A percentile compares a stretch with the other conserved stretches of the same genome.
These are phyloP conservation scores for Drosophila quadrilineata DNA, from an alignment of 1,140 invertebrate genomes.

Conservation along the genomic window DNA sequence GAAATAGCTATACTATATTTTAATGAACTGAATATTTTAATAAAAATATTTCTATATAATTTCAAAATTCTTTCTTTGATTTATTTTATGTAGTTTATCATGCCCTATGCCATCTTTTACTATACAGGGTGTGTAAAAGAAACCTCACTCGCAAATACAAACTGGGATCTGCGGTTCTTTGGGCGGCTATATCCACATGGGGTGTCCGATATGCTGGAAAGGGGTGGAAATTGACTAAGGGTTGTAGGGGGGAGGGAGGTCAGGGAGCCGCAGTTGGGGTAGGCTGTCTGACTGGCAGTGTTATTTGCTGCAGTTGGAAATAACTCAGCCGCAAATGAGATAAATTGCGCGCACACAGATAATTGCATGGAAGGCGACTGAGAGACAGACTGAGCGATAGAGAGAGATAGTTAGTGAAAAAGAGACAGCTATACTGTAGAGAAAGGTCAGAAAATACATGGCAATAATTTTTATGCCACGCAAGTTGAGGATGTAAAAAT, in stretches of 20 bases:
- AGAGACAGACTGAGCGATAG: no score
- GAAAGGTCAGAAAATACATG: slow-evolving; percentile 37
- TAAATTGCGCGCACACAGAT: slow-evolving; percentile 80
- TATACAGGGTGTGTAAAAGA: background rate
- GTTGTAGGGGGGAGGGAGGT: background rate
- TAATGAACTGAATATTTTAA: no score
- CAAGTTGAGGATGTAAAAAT: slow-evolving; percentile 12
- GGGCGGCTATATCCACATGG: no score
- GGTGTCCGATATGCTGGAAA: background rate
- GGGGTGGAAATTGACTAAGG: background rate
- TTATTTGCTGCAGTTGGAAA: slow-evolving; percentile 78
- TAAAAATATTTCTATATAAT: no score
- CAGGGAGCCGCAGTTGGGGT: background rate
- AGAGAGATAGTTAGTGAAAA: background rate
- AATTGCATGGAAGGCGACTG: slow-evolving; percentile 60
- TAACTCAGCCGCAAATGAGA: slow-evolving; percentile 81
- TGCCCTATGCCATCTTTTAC: background rate
- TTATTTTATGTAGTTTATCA: no score
- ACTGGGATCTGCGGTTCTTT: slow-evolving; percentile 3
- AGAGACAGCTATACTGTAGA: no score
- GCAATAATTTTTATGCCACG: slow-evolving; percentile 40
- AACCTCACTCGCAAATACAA: slow-evolving; percentile 6
- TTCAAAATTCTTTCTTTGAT: no score
- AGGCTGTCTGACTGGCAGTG: slow-evolving; percentile 29
- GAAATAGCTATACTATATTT: no score